A percentile compares a stretch with the other conserved stretches of the same genome.
These are phyloP conservation scores for Lerista edwardsae DNA, from an alignment of 2,797 vertebrate genomes.

Conservation along the genomic window DNA sequence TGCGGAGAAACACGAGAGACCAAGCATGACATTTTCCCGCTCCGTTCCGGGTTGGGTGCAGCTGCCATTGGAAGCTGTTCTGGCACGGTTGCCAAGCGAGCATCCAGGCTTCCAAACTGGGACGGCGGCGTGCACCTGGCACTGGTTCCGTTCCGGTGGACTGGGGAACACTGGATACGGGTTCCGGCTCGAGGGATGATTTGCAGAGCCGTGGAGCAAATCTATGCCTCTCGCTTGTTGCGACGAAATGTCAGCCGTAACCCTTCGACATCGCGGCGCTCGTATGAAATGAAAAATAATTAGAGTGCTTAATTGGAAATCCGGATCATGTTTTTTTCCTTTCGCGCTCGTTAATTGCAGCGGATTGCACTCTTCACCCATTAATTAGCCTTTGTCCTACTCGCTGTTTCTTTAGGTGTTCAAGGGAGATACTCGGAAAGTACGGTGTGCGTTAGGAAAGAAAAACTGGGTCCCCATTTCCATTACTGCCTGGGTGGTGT, in stretches of 20 bases:
- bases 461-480: too few relatives aligned
- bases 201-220: background rate
- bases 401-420: background rate
- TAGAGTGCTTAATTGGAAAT: slow-evolving; percentile 2
- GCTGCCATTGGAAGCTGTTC: background rate
- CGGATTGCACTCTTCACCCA: background rate
- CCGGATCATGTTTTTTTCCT: background rate
- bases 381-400: background rate
- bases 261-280: background rate
- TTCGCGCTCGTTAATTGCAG: background rate
- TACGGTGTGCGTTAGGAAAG: background rate
- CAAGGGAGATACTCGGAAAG: background rate
- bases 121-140: background rate
- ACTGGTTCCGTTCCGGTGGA: background rate
- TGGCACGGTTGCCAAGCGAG: background rate
- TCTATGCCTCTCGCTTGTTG: background rate
- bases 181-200: background rate
- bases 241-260: slow-evolving; percentile 23
- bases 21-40: background rate
- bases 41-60: background rate
- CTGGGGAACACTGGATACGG: background rate
- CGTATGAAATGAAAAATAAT: slow-evolving; percentile 18
- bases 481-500: too few relatives aligned
- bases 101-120: too few relatives aligned
- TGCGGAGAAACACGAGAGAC: background rate